Evolutionary conservation across 2,113 vertebrate genomes (phyloP).

Genomic region (Limanda limanda): DNA sequence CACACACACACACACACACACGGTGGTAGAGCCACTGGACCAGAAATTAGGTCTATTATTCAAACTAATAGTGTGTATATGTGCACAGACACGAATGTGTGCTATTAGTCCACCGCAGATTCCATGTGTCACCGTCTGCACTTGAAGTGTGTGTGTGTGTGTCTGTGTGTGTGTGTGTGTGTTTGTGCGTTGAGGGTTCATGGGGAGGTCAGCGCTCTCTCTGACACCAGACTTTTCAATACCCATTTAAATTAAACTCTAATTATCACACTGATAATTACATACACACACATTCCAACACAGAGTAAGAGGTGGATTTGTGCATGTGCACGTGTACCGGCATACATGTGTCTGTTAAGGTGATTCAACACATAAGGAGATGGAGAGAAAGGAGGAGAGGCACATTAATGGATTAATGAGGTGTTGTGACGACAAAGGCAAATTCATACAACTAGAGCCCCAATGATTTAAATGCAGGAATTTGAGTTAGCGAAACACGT

Average conservation of each 20-base stretch:
- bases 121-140: constrained; percentile 1
- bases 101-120: not conserved
- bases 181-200: constrained; percentile 42
- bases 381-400: constrained; percentile 32
- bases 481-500: no score
- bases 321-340: constrained; percentile 9
- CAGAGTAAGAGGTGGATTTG: not conserved
- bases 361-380: constrained; percentile 64
- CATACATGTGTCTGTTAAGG: constrained; percentile 37
- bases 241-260: constrained; percentile 58
- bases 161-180: not conserved
- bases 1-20: not conserved
- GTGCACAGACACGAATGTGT: not conserved
- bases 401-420: constrained; percentile 47
- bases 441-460: not conserved
- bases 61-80: constrained; percentile 48
- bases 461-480: not conserved
- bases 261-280: constrained; percentile 72
- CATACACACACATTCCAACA: not conserved
- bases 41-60: constrained; percentile 45
- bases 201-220: constrained; percentile 51
- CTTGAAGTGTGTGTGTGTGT: constrained; percentile 1
- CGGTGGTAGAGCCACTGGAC: not conserved
- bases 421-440: constrained; percentile 25
- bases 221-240: constrained; percentile 37